phyloP scores from a whole-genome alignment of 1,140 invertebrate genomes.

The Plodia interpunctella region DNA sequence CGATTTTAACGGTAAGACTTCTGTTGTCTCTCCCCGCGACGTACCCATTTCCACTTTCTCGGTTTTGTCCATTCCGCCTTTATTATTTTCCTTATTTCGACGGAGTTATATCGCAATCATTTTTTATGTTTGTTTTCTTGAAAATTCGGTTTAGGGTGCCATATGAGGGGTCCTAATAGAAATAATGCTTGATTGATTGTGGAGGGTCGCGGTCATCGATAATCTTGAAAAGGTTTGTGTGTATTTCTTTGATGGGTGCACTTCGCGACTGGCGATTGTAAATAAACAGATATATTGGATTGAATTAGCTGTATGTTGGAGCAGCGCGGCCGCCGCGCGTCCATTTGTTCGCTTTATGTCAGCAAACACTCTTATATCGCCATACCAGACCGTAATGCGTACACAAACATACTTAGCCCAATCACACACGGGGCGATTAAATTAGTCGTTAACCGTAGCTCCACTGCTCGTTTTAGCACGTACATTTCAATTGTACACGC shows the following conservation, averaged over 20 bases:
- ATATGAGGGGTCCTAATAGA: no score
- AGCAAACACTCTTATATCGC: conserved; percentile 57
- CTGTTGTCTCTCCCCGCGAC: conserved; percentile 26
- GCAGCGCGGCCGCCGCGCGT: conserved; percentile 28
- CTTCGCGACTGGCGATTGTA: neutral
- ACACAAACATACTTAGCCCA: conserved; percentile 30
- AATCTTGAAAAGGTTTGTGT: neutral
- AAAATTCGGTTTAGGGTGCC: no score
- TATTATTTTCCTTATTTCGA: conserved; percentile 1
- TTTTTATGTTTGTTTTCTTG: conserved; percentile 12
- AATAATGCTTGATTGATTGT: neutral
- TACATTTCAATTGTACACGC: no score
- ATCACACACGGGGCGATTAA: neutral
- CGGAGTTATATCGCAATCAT: conserved; percentile 7
- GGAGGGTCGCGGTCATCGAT: conserved; percentile 7
- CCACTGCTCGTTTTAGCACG: no score
- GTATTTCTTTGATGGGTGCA: neutral
- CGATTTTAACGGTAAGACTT: conserved; percentile 46
- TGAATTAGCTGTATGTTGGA: conserved; percentile 12
- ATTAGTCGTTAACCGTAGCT: neutral
- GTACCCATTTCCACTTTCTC: conserved; percentile 20
- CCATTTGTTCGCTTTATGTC: conserved; percentile 49
- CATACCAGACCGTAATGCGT: conserved; percentile 53
- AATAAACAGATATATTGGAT: conserved; percentile 28
- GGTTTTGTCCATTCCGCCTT: conserved; percentile 30